phyloP scores from a whole-genome alignment of 2,113 vertebrate species.

The Serilophus lunatus region DNA sequence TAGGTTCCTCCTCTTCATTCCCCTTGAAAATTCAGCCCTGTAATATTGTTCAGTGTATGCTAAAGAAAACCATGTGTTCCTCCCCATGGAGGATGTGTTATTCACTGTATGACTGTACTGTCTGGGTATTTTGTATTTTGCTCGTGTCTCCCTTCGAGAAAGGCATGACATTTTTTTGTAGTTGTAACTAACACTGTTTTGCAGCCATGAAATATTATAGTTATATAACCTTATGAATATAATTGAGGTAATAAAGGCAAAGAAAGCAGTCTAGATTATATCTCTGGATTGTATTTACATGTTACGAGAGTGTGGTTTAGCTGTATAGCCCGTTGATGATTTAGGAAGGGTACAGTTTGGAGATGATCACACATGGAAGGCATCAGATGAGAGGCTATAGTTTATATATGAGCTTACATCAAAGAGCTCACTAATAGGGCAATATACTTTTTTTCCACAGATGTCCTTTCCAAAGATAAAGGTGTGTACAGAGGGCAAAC shows the following conservation, averaged over 20 bases:
- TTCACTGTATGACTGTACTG: not conserved
- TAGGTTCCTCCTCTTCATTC: not conserved
- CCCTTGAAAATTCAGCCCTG: not conserved
- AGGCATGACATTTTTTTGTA: not conserved
- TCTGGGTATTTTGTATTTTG: not conserved
- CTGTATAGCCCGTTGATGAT: not conserved
- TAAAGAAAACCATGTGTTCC: not conserved
- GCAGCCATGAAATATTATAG: not conserved
- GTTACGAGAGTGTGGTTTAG: not conserved
- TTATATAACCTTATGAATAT: not conserved
- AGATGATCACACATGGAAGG: not conserved
- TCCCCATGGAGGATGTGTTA: not conserved
- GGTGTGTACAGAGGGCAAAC: not conserved
- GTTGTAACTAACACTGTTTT: not conserved
- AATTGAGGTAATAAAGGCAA: not conserved
- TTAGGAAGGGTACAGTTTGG: not conserved
- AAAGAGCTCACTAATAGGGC: not conserved
- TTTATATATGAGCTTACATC: not conserved
- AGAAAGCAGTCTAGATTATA: not conserved
- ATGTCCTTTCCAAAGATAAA: not conserved
- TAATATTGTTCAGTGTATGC: not conserved
- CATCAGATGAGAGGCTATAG: not conserved
- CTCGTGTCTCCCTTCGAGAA: not conserved
- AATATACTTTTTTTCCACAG: not conserved
- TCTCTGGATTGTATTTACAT: not conserved